Conservation (phyloP, 1,140 invertebrate species). For the Teleopsis dalmanni region DNA sequence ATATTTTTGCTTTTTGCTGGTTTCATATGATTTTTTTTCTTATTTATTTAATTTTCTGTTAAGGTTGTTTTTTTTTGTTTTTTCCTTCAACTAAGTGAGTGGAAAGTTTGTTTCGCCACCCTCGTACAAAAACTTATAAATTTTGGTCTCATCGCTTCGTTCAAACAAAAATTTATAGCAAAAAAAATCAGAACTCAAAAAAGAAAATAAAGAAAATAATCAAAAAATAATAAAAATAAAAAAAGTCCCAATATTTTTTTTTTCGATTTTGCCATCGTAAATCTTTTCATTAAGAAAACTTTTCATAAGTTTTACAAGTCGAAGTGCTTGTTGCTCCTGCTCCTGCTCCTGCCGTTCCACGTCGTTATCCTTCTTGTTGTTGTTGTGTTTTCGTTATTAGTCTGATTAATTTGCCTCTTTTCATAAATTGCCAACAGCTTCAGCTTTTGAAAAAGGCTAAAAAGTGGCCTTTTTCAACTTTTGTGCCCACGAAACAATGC, state of each 20-base stretch:
- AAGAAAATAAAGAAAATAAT: too few species aligned
- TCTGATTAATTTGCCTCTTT: constrained; percentile 46
- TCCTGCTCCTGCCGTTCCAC: constrained; percentile 3
- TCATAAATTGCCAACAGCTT: constrained; percentile 40
- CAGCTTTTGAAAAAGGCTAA: constrained; percentile 8
- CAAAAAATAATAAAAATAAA: too few species aligned
- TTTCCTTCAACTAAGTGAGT: too few species aligned
- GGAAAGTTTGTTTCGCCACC: too few species aligned
- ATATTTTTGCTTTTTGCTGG: constrained; percentile 9
- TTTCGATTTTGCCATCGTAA: constrained; percentile 31
- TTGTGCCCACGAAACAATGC: not conserved
- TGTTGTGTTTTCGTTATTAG: constrained; percentile 44
- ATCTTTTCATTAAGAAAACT: constrained; percentile 45
- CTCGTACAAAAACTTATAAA: too few species aligned
- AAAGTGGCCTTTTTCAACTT: constrained; percentile 11
- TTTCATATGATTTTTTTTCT: too few species aligned
- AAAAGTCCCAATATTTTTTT: too few species aligned
- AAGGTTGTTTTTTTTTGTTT: too few species aligned
- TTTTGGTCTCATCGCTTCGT: too few species aligned
- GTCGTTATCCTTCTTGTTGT: constrained; percentile 24
- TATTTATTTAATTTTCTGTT: too few species aligned
- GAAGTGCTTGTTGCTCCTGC: constrained; percentile 7
- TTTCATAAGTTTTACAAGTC: constrained; percentile 30
- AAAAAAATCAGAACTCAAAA: too few species aligned
- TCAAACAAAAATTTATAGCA: too few species aligned